Base-by-base conservation (phyloP, 1,140 invertebrate species). In the Frieseomelitta varia region DNA sequence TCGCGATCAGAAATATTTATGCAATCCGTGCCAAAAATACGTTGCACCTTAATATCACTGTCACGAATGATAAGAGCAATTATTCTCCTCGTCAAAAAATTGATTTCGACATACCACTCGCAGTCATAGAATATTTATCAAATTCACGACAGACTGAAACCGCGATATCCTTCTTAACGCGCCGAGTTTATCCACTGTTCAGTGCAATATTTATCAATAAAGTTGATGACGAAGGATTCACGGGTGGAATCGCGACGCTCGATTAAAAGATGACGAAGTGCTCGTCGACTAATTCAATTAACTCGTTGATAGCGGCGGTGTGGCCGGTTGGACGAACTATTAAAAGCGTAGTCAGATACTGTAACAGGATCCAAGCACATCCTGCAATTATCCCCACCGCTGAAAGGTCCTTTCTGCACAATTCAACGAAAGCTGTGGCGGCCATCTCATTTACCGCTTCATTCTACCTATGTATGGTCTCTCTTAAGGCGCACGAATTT, bases 211-310 rank as follows among this genome's bases (percentile, higher is more conserved):
- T 24, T 47, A 61, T 76, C 34, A 56, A 76, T n/a, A 76, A 76
- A 53, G n/a, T 14, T 12, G 21, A 8, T 0, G 27, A 61, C 8
- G 1, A 47, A 76, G 56, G 15, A 4, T n/a, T 4, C 1, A 58
- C 2, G 15, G 15, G 24, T n/a, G 53, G n/a, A 56, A 69, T 69
- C 30, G 24, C 4, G 56, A 56, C 34, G 58, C 53, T 34, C 73
- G 53, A 21, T 34, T 53, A n/a, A 4, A 55, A 79, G n/a, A 39
- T 53, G 53, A 34, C 65, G 78, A 71, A 87, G 78, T 77, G 79
- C 67, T 82, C 61, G 63, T 82, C 61, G 63, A 76, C 84, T 86
- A 87, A 87, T 34, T 74, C 73, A 86, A 82, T 87, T 87, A 87
- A 75, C 61, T 55, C 61, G 67, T 67, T 79, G 76, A 85, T 53